Conservation (phyloP, 2,888 invertebrate species). For the Diogma glabrata region DNA sequence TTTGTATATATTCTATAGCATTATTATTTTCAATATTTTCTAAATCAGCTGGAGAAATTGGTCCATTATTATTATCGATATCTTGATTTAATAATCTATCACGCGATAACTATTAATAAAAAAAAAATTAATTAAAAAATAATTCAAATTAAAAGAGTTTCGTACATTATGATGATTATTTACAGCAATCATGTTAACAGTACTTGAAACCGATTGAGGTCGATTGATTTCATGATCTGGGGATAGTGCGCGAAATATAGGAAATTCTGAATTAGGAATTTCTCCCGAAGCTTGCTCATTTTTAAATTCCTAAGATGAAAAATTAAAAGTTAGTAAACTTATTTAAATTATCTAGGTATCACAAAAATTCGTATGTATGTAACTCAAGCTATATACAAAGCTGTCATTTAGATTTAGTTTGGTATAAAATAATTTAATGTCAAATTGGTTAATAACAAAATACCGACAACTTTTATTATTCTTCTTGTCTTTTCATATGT, state of each 20-base stretch:
- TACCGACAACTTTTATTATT: too few species aligned
- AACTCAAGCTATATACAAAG: too few species aligned
- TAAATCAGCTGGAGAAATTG: constrained; percentile 43
- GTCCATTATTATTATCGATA: constrained; percentile 43
- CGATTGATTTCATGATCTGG: constrained; percentile 17
- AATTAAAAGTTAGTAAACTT: too few species aligned
- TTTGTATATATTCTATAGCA: constrained; percentile 39
- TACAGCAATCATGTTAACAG: not conserved
- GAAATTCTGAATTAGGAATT: constrained; percentile 19
- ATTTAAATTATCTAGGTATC: too few species aligned
- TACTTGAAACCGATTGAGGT: not conserved
- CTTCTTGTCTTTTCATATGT: too few species aligned
- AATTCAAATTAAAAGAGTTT: not conserved
- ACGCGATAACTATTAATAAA: constrained; percentile 11
- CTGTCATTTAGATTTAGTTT: too few species aligned
- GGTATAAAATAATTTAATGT: too few species aligned
- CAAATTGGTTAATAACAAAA: too few species aligned
- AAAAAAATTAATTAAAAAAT: not conserved
- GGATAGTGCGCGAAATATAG: constrained; percentile 21
- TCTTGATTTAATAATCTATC: constrained; percentile 18
- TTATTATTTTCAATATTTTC: constrained; percentile 47
- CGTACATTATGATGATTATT: constrained; percentile 6
- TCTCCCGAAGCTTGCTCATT: constrained; percentile 19
- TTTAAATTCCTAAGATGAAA: constrained; percentile 19
- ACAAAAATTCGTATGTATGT: too few species aligned